A percentile compares a stretch with the other conserved stretches of the same genome.
phyloP scores from a whole-genome alignment of 2,113 vertebrate genomes.

The Sclerurus mexicanus region DNA sequence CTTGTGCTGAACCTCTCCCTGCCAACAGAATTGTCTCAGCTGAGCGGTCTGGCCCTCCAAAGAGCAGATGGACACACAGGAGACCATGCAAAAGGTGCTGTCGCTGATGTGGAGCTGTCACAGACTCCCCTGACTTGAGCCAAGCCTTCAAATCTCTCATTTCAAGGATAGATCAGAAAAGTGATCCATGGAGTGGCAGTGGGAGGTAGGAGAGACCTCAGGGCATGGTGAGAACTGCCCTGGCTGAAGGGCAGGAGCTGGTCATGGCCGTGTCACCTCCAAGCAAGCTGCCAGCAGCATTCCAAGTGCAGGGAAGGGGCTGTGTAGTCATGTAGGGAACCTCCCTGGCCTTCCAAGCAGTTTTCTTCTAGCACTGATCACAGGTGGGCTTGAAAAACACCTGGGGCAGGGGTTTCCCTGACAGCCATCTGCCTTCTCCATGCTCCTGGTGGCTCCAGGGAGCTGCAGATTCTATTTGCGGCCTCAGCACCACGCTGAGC shows the following conservation, averaged over 20 bases:
- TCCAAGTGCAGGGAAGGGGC: background rate
- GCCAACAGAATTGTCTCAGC: background rate
- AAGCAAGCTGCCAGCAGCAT: background rate
- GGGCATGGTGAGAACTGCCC: background rate
- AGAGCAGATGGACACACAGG: background rate
- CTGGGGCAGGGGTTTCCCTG: accelerated
- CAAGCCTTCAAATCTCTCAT: background rate
- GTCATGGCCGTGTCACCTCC: accelerated
- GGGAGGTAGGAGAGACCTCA: background rate
- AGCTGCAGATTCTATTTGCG: background rate
- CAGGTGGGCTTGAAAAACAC: background rate
- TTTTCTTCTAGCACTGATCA: background rate
- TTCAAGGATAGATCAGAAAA: background rate
- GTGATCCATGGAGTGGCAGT: background rate
- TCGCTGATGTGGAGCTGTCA: background rate
- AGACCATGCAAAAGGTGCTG: background rate
- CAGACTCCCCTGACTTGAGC: background rate
- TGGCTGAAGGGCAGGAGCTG: background rate
- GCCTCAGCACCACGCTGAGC: background rate
- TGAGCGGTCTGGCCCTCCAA: background rate
- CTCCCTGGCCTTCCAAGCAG: background rate
- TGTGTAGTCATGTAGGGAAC: background rate
- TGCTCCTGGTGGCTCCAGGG: background rate
- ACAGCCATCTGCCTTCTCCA: background rate
- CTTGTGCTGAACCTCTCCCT: background rate